These are phyloP conservation scores for Dysmachus trigonus DNA, from an alignment of 2,888 invertebrate genomes.

Conservation along the genomic window DNA sequence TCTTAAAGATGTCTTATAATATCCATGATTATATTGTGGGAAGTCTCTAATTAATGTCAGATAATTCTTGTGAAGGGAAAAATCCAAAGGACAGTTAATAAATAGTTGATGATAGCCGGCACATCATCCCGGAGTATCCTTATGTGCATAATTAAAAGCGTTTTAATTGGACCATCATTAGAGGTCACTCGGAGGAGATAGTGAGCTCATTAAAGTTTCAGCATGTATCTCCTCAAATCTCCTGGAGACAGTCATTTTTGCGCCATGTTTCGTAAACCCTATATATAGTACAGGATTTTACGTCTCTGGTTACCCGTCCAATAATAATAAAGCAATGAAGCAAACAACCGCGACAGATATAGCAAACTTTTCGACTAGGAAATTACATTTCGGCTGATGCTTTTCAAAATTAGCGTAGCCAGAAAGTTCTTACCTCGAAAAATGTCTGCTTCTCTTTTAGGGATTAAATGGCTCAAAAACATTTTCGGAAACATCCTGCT, in stretches of 20 bases:
- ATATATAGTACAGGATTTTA: background rate
- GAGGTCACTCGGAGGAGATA: background rate
- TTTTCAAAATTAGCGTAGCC: constrained; percentile 4
- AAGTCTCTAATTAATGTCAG: background rate
- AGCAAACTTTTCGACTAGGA: background rate
- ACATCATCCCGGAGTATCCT: background rate
- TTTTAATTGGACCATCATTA: background rate
- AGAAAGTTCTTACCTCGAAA: background rate
- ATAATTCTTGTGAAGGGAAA: background rate
- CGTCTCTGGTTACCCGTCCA: background rate
- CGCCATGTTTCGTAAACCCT: background rate
- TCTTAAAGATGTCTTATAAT: background rate
- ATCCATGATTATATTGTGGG: background rate
- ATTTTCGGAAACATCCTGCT: constrained; percentile 18
- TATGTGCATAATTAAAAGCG: background rate
- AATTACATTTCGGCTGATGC: background rate
- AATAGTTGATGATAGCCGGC: background rate
- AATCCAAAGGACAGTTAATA: background rate
- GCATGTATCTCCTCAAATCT: background rate
- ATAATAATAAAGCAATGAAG: background rate
- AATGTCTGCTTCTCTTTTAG: constrained; percentile 2
- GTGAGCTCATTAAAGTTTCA: background rate
- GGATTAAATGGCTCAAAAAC: constrained; percentile 42
- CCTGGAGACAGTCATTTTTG: background rate
- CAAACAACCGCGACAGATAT: background rate